Evolutionary conservation across 2,113 vertebrate species (phyloP), one percentile per base, ranked within the genome.

Genomic region (Leptodactylus fuscus): DNA sequence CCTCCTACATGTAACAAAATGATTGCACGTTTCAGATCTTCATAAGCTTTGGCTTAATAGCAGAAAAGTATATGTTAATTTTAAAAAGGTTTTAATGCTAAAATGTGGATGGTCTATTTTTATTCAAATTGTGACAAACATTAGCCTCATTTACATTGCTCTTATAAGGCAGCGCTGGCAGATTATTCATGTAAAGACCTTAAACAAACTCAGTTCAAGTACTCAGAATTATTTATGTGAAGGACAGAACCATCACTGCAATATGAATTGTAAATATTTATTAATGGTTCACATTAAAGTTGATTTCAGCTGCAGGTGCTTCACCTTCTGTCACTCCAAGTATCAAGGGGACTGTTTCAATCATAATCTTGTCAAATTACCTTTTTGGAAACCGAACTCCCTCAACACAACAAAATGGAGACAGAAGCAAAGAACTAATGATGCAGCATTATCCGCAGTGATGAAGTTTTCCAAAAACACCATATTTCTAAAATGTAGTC

Each of bases 251-350:
- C 90, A 91, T 91, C 88, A 90, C 80, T 87, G 89, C 89, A 86
- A 91, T 92, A 89, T 89, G 88, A 91, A 91, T 90, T 89, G 92
- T 94, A 94, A 94, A 93, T 93, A 95, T 93, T 94, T 94, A 93
- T 93, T 92, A 94, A 90, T 89, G 90, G 87, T 82, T 93, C 89
- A 88, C 92, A 93, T 91, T 94, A 93, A 94, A 92, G 88, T 92
- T 91, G 88, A 92, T 93, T 91, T 91, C 91, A 91, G 87, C 90
- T 89, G 85, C 82, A 91, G 90, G 82, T 87, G 89, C 89, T 91
- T 94, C 91, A 92, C 89, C 90, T 93, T 91, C 88, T 93, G 91
- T 90, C 91, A 92, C 89, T 92, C 82, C 73, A 16, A 74, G 87
- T 92, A 92, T 92, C 91, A 90, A 92, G 93, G 89, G 91, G 90